phyloP scores from a whole-genome alignment of 2,888 invertebrate species.

The Melanophora roralis region DNA sequence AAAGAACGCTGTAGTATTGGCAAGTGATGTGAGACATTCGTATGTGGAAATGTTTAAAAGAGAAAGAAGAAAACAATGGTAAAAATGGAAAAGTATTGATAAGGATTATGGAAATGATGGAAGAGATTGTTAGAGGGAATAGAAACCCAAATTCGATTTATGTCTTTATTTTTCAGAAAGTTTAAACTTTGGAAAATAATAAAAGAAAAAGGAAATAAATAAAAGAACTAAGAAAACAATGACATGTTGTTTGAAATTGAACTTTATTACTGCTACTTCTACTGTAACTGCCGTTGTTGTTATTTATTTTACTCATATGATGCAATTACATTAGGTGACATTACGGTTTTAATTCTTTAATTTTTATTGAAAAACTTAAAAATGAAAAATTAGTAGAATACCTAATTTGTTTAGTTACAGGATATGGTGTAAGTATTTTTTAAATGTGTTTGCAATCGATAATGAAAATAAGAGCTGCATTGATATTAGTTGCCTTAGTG shows the following conservation, averaged over 20 bases:
- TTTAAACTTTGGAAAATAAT: no score
- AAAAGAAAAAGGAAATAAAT: neutral
- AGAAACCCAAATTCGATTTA: slow-evolving; percentile 37
- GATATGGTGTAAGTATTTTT: no score
- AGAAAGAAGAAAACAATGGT: neutral
- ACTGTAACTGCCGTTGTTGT: neutral
- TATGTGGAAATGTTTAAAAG: neutral
- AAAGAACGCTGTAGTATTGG: neutral
- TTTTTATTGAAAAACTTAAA: no score
- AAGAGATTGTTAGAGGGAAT: neutral
- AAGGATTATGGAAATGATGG: neutral
- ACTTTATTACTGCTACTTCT: neutral
- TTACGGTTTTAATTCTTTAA: neutral
- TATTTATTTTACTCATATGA: neutral
- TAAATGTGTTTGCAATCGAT: no score
- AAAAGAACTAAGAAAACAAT: neutral
- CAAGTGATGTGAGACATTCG: neutral
- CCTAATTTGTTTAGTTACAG: no score
- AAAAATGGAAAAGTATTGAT: neutral
- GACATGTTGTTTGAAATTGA: slow-evolving; percentile 23
- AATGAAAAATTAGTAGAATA: no score
- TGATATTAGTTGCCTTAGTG: no score
- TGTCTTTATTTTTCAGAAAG: neutral
- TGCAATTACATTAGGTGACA: neutral
- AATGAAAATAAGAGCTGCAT: no score